These are phyloP conservation scores for Istiophorus platypterus DNA, from an alignment of 2,113 vertebrate genomes.

Conservation along the genomic window DNA sequence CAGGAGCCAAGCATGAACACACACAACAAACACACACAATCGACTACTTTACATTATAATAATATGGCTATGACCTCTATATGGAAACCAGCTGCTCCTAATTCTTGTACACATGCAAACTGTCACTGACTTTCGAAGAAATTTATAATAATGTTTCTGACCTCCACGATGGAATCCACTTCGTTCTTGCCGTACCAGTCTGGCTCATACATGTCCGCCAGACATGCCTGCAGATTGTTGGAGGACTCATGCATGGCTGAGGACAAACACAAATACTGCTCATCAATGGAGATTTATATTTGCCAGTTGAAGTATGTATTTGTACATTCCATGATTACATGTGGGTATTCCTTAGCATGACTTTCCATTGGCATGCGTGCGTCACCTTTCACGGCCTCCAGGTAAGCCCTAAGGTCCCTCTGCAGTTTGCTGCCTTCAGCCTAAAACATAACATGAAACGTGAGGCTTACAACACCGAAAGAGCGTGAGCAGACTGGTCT, in stretches of 20 bases:
- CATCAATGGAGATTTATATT: not conserved
- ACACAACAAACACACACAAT: not conserved
- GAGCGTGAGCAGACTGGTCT: not conserved
- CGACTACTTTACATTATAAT: not conserved
- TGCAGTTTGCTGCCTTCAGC: constrained; percentile 93
- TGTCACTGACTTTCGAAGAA: not conserved
- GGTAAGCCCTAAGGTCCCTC: constrained; percentile 94
- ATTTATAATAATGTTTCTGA: constrained; percentile 74
- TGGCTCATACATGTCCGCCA: constrained; percentile 95
- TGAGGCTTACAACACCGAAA: too few species aligned
- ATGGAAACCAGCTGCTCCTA: not conserved
- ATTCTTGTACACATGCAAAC: not conserved
- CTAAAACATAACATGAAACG: constrained; percentile 70
- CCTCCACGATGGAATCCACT: constrained; percentile 94
- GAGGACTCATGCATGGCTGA: constrained; percentile 98
- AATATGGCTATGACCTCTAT: constrained; percentile 10
- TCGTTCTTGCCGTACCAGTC: constrained; percentile 96
- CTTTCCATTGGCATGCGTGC: not conserved
- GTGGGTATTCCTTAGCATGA: not conserved
- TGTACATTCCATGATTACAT: not conserved
- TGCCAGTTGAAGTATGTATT: not conserved
- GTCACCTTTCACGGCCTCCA: constrained; percentile 94
- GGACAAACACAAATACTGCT: constrained; percentile 30
- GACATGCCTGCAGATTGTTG: constrained; percentile 92
- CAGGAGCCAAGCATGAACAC: not conserved